These are phyloP conservation scores for Dinocampus coccinellae DNA, from an alignment of 2,888 invertebrate species.

Conservation along the genomic window DNA sequence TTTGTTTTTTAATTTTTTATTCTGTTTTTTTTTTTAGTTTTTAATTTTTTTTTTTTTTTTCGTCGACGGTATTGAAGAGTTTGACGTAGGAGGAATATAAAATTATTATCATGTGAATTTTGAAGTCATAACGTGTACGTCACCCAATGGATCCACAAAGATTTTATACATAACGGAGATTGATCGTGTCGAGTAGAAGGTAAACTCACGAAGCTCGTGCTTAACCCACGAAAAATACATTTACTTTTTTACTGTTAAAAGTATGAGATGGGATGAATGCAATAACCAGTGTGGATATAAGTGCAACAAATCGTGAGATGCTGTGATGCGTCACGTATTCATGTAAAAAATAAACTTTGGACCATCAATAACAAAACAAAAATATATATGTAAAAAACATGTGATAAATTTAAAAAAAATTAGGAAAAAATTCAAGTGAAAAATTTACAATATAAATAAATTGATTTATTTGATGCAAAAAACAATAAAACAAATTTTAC, in stretches of 20 bases:
- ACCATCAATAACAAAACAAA: not conserved
- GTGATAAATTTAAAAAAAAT: not conserved
- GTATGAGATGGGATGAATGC: not conserved
- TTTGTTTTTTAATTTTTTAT: no score
- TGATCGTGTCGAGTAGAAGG: not conserved
- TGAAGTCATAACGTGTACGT: not conserved
- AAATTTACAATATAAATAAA: not conserved
- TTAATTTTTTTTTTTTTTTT: no score
- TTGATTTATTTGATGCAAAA: not conserved
- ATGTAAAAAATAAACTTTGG: not conserved
- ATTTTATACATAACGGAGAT: slow-evolving; percentile 6
- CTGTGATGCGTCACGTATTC: not conserved
- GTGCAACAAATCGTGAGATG: slow-evolving; percentile 4
- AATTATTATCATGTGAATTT: slow-evolving; percentile 19
- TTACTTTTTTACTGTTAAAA: not conserved
- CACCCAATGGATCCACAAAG: not conserved
- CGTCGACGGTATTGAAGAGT: not conserved
- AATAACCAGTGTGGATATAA: not conserved
- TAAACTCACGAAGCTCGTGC: not conserved
- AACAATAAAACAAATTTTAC: no score
- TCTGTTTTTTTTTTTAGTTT: no score
- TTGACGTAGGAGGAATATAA: not conserved
- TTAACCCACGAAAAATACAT: slow-evolving; percentile 1
- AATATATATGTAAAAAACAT: no score
- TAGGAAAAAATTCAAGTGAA: not conserved